Conservation (phyloP, 2,888 invertebrate genomes). For the Tetanocera ferruginea region DNA sequence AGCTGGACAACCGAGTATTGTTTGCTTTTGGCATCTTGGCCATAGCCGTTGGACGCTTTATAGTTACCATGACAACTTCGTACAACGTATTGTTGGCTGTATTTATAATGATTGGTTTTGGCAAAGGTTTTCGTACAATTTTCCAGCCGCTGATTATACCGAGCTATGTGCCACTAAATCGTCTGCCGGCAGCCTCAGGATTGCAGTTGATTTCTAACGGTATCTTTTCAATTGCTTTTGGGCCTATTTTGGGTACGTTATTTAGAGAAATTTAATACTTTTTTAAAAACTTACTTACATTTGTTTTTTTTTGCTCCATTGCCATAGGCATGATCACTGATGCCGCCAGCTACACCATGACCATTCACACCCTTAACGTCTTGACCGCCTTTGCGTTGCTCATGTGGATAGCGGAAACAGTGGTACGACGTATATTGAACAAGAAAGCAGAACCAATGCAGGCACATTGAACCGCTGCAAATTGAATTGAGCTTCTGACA, state of each 20-base stretch:
- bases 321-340: constrained; percentile 59
- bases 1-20: constrained; percentile 78
- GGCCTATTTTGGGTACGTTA: constrained; percentile 76
- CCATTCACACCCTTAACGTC: constrained; percentile 61
- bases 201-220: constrained; percentile 78
- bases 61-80: constrained; percentile 71
- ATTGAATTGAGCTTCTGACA: not conserved
- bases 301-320: not conserved
- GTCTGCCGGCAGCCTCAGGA: constrained; percentile 80
- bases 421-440: constrained; percentile 53
- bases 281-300: not conserved
- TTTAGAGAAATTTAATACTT: not conserved
- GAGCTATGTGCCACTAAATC: constrained; percentile 78
- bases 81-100: constrained; percentile 73
- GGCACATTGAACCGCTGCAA: not conserved
- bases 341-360: constrained; percentile 56
- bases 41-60: constrained; percentile 70
- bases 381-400: constrained; percentile 58
- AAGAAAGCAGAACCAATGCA: constrained; percentile 39
- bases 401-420: constrained; percentile 59
- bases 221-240: constrained; percentile 74
- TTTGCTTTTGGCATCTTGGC: constrained; percentile 75
- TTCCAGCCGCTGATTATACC: constrained; percentile 82
- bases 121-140: constrained; percentile 81
- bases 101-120: constrained; percentile 77